Percentiles rank a stretch among this genome's conserved stretches.
Evolutionary conservation across 2,888 invertebrate species (phyloP).

Genomic region (Salticus scenicus): DNA sequence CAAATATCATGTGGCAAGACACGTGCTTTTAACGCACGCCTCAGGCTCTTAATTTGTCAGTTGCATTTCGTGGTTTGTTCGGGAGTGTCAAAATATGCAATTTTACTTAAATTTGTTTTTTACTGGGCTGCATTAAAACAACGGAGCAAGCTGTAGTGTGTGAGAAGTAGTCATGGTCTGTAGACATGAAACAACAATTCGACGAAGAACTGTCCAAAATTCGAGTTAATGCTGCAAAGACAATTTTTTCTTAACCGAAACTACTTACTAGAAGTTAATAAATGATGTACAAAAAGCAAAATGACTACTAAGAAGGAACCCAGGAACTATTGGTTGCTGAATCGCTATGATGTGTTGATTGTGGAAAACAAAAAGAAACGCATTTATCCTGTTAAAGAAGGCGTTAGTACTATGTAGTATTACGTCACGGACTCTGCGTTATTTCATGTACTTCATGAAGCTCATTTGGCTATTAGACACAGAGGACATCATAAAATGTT

Average conservation of each 20-base stretch:
- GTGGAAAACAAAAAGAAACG: constrained; percentile 34
- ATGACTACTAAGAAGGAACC: constrained; percentile 19
- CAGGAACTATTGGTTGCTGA: constrained; percentile 16
- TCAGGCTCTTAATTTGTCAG: too few species aligned
- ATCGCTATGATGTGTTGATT: constrained; percentile 24
- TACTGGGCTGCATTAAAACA: constrained; percentile 27
- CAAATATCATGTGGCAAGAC: too few species aligned
- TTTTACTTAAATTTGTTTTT: too few species aligned
- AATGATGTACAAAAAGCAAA: constrained; percentile 27
- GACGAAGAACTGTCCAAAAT: constrained; percentile 17
- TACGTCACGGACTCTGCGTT: constrained; percentile 4
- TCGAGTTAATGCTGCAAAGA: constrained; percentile 16
- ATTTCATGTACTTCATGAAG: constrained; percentile 7
- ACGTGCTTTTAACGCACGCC: too few species aligned
- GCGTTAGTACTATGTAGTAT: constrained; percentile 25
- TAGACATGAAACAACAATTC: constrained; percentile 21
- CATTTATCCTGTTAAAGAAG: constrained; percentile 30
- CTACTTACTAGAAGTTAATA: constrained; percentile 33
- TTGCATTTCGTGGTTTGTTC: neutral
- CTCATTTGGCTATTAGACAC: too few species aligned
- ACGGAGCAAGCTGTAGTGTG: constrained; percentile 24
- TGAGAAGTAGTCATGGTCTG: constrained; percentile 12
- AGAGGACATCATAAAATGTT: too few species aligned
- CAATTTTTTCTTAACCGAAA: constrained; percentile 11
- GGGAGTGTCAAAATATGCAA: neutral